Evolutionary conservation across 1,140 invertebrate genomes (phyloP), one percentile per base, ranked within the genome.

Genomic region (Neodiprion pinetum): DNA sequence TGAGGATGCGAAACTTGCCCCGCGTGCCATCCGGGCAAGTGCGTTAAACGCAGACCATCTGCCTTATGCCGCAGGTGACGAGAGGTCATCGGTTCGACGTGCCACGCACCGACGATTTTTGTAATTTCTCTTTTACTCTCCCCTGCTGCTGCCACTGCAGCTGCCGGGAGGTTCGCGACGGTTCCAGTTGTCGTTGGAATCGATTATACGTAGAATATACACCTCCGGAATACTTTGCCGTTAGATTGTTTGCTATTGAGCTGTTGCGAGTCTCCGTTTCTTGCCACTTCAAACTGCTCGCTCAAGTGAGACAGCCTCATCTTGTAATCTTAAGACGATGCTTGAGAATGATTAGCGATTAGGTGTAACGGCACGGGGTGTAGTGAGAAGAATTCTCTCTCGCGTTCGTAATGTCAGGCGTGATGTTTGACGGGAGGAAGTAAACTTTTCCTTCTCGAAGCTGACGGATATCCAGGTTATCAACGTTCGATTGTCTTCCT

Each of bases 61-160:
- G n/a, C 53, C 53, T 61, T 61, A 61, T 61, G 53, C 53, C 53
- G 11, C n/a, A 40, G 53, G 53, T 17, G 11, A 61, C 53, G 11
- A 61, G 53, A 61, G 53, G 53, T 61, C 53, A 61, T 14, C 53
- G 53, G 53, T 61, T 61, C 53, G 53, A 61, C n/a, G 53, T 61
- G 11, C 53, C 8, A 1, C 11, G 11, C 11, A 17, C n/a, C 3
- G 53, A 12, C 53, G 53, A 61, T 61, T 61, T 61, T 61, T 61
- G 11, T 61, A 61, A 61, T 61, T 61, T 61, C 53, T 61, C 53
- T 61, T 61, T 61, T 61, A 61, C 28, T 61, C 11, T 61, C 53
- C 53, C 11, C 53, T 61, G 28, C 28, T 40, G 28, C 28, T 40
- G 28, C 2, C 28, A 40, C 28, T 40, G 28, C 28, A 40, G 28